Percentiles rank a stretch among this genome's conserved stretches.
Conservation (phyloP, 2,888 invertebrate species). For the Drepanosiphum platanoidis region DNA sequence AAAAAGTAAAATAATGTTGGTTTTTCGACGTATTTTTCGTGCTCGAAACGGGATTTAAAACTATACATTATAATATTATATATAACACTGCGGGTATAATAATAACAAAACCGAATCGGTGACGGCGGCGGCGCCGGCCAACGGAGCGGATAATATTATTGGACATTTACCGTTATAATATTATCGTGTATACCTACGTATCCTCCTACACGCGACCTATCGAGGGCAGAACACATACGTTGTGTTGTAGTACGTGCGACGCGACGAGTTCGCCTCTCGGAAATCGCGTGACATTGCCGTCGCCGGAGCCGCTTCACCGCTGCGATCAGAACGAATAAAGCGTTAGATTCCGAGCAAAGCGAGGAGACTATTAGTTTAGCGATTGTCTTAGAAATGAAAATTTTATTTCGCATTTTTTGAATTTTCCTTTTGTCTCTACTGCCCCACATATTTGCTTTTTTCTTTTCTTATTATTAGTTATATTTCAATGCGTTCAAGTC, state of each 20-base stretch:
- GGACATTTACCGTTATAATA: slow-evolving; percentile 22
- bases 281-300: background rate
- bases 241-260: background rate
- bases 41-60: background rate
- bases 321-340: background rate
- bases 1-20: background rate
- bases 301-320: too few species aligned
- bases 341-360: too few species aligned
- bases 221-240: slow-evolving; percentile 31
- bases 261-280: slow-evolving; percentile 30
- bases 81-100: background rate
- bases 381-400: too few species aligned
- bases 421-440: too few species aligned
- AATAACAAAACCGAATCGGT: background rate
- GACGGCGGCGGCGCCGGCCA: slow-evolving; percentile 13
- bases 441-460: too few species aligned
- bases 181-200: background rate
- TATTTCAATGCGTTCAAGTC: too few species aligned
- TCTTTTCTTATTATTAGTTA: too few species aligned
- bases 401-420: too few species aligned
- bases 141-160: slow-evolving; percentile 43
- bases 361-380: too few species aligned
- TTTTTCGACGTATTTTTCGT: background rate
- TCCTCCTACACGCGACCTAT: slow-evolving; percentile 34
- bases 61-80: background rate